Conservation (phyloP, 2,888 invertebrate species). For the Silvanus unidentatus region DNA sequence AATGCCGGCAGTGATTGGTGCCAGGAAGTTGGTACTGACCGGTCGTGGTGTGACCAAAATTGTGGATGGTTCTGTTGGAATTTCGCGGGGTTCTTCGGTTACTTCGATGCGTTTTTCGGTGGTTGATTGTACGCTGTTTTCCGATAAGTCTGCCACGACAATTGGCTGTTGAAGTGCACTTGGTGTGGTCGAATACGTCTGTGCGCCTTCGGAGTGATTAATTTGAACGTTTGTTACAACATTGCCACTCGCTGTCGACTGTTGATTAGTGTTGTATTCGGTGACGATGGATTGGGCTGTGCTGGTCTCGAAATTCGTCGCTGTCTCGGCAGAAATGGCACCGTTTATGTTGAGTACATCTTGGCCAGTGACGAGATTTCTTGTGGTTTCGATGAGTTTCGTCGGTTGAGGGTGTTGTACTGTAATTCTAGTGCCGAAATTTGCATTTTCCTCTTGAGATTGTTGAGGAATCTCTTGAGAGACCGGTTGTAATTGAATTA, state of each 20-base stretch:
- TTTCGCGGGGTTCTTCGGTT: conserved; percentile 15
- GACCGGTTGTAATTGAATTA: conserved; percentile 7
- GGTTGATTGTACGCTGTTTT: conserved; percentile 27
- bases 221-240: conserved; percentile 11
- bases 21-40: conserved; percentile 52
- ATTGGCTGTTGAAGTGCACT: conserved; percentile 39
- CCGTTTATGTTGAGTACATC: conserved; percentile 60
- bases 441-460: conserved; percentile 14
- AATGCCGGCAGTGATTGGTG: conserved; percentile 57
- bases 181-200: conserved; percentile 20
- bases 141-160: conserved; percentile 40
- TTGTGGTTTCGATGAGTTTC: conserved; percentile 54
- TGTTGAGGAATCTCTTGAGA: conserved; percentile 14
- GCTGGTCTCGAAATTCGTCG: conserved; percentile 18
- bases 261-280: conserved; percentile 17
- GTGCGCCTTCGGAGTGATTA: conserved; percentile 8
- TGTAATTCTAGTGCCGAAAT: conserved; percentile 14
- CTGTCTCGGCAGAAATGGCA: conserved; percentile 34
- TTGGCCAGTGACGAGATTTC: conserved; percentile 57
- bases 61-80: conserved; percentile 22
- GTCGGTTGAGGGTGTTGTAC: conserved; percentile 28
- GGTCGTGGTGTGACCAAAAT: conserved; percentile 55
- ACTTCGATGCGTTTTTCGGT: conserved; percentile 25
- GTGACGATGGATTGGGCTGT: conserved; percentile 24
- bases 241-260: conserved; percentile 11